Conservation (phyloP, 2,113 vertebrate genomes). For the Oreochromis spilurus region DNA sequence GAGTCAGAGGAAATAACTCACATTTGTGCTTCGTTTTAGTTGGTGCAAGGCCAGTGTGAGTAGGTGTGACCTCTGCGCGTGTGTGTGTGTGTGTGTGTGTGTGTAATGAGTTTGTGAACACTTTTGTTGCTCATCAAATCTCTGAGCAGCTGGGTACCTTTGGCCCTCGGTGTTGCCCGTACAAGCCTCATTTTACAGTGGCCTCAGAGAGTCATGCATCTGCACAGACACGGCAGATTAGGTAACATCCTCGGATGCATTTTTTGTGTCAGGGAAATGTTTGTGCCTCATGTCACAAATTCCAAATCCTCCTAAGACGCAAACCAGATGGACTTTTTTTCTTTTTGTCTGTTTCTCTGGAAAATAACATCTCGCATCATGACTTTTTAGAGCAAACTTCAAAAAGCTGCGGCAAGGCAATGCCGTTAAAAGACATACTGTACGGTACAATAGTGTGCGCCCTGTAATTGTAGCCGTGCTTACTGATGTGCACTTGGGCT, state of each 20-base stretch:
- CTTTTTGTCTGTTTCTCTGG: background rate
- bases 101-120: conserved; percentile 18
- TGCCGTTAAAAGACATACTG: background rate
- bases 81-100: background rate
- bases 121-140: conserved; percentile 46
- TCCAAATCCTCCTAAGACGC: background rate
- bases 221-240: background rate
- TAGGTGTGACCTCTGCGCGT: background rate
- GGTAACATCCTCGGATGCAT: background rate
- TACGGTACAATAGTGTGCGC: background rate
- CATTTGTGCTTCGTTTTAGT: background rate
- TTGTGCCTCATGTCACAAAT: background rate
- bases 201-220: background rate
- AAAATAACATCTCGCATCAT: background rate
- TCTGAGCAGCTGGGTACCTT: conserved; percentile 53
- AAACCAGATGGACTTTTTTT: background rate
- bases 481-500: background rate
- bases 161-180: background rate
- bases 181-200: background rate
- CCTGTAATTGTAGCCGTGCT: background rate
- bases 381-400: background rate
- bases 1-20: conserved; percentile 54
- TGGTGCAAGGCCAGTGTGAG: background rate
- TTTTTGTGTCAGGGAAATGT: background rate
- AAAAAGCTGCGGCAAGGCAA: background rate